phyloP scores from a whole-genome alignment of 2,113 vertebrate genomes.

The Semicossyphus pulcher region DNA sequence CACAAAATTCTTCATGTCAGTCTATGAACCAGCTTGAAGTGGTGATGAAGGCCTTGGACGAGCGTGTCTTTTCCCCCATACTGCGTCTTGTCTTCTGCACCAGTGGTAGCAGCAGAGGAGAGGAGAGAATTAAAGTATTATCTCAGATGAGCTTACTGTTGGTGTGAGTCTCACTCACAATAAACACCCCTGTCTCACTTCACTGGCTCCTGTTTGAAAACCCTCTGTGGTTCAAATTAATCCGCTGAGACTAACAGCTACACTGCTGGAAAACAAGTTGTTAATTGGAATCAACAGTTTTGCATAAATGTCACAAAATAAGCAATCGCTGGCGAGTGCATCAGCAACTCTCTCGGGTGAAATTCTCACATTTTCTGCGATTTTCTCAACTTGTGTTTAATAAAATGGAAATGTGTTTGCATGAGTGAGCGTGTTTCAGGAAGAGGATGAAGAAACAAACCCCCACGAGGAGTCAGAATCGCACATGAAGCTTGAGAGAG shows the following conservation, averaged over 20 bases:
- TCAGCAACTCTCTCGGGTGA: neutral
- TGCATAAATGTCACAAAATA: slow-evolving; percentile 3
- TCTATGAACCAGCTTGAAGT: neutral
- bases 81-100: too few species aligned
- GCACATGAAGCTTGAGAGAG: too few species aligned
- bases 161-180: neutral
- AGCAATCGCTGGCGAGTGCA: neutral
- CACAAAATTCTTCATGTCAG: too few species aligned
- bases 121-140: neutral
- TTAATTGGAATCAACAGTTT: slow-evolving; percentile 4
- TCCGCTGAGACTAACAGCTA: neutral
- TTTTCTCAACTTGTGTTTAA: neutral
- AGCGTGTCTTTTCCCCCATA: neutral
- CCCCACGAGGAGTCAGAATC: neutral
- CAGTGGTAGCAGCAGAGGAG: neutral
- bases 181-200: neutral
- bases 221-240: neutral
- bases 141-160: neutral
- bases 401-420: neutral
- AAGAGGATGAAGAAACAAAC: slow-evolving; percentile 18
- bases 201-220: neutral
- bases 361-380: neutral
- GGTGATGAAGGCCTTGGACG: neutral
- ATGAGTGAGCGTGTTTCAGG: neutral
- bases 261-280: neutral